Conservation (phyloP, 2,888 invertebrate genomes). For the Paralinhomoeus sp. region DNA sequence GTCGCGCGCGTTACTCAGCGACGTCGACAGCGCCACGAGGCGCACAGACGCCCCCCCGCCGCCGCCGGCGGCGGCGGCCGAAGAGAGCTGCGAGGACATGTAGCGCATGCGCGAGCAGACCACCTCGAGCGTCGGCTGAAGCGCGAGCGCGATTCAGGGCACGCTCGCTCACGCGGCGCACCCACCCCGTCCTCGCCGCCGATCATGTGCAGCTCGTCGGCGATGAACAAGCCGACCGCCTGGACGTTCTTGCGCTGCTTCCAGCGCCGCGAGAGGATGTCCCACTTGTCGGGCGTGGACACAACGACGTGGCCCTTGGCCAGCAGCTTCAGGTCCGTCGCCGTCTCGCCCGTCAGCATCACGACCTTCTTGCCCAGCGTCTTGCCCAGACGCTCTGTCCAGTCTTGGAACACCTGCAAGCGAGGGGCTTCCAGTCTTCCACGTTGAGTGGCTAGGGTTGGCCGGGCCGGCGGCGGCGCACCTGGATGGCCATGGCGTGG, state of each 20-base stretch:
- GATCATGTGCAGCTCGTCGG: slow-evolving; percentile 67
- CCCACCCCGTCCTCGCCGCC: slow-evolving; percentile 34
- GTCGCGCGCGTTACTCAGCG: slow-evolving; percentile 73
- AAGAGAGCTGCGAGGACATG: slow-evolving; percentile 64
- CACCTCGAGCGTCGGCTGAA: slow-evolving; percentile 62
- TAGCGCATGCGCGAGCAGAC: slow-evolving; percentile 70
- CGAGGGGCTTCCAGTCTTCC: too few relatives aligned
- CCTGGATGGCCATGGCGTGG: slow-evolving; percentile 55
- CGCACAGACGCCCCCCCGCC: too few relatives aligned
- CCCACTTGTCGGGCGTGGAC: slow-evolving; percentile 94
- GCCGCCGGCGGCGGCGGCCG: slow-evolving; percentile 38
- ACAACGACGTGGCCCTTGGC: slow-evolving; percentile 69
- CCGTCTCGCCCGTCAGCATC: slow-evolving; percentile 80
- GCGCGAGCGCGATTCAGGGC: slow-evolving; percentile 2
- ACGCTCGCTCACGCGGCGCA: not conserved
- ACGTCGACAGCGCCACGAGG: slow-evolving; percentile 74
- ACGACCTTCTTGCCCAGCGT: slow-evolving; percentile 53
- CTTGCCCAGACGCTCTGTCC: slow-evolving; percentile 36
- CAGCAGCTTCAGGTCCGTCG: slow-evolving; percentile 74
- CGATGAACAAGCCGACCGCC: slow-evolving; percentile 79
- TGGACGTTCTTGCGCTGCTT: slow-evolving; percentile 96
- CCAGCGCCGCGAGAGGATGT: slow-evolving; percentile 88
- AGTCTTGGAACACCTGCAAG: too few relatives aligned
- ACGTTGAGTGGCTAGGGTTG: too few relatives aligned
- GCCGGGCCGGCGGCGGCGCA: too few relatives aligned